Base-by-base conservation (phyloP, 2,113 vertebrate species). In the Ondatra zibethicus region DNA sequence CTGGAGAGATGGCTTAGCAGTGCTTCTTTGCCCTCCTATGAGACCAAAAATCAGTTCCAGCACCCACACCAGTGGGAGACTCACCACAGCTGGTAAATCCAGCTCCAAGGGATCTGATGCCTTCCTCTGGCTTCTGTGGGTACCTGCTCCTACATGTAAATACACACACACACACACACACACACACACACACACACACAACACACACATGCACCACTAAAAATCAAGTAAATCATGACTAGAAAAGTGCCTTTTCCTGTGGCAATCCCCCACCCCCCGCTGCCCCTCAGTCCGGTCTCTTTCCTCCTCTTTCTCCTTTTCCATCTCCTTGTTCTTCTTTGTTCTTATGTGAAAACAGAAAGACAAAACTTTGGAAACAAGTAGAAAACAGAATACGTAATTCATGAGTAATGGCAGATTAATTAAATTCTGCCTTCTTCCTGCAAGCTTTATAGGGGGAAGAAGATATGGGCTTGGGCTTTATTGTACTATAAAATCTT, bases 341-440 rank as follows among this genome's bases (percentile, higher is more conserved):
- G 5, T 75, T 86, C 95, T 84, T 70, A 36, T 61, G 47, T 86
- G 21, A 94, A 97, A 97, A 97, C 52, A 70, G 89, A 97, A 94
- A 87, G 25, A 78, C 86, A 96, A 45, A 94, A 92, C 33, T 95
- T 80, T 75, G 47, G 61, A 58, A 93, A 93, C 70, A 89, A 91
- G n/a, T 87, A 95, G 85, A 94, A 95, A 96, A 96, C 11, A 92
- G 90, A 97, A 97, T 89, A 91, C 9, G n/a, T 95, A 96, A 94
- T 91, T 96, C 75, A 80, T 84, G 52, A 88, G 82, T 94, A 95
- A 95, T 95, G 92, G 86, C 88, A 93, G 27, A 95, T 96, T 97
- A 97, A 87, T 98, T 95, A 97, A 95, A 96, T 92, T 97, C 96
- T 94, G 93, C 16, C 50, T 97, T 31, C 75, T 91, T 95, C 92